phyloP scores from a whole-genome alignment of 1,140 invertebrate genomes.

The Drosophila ironensis region DNA sequence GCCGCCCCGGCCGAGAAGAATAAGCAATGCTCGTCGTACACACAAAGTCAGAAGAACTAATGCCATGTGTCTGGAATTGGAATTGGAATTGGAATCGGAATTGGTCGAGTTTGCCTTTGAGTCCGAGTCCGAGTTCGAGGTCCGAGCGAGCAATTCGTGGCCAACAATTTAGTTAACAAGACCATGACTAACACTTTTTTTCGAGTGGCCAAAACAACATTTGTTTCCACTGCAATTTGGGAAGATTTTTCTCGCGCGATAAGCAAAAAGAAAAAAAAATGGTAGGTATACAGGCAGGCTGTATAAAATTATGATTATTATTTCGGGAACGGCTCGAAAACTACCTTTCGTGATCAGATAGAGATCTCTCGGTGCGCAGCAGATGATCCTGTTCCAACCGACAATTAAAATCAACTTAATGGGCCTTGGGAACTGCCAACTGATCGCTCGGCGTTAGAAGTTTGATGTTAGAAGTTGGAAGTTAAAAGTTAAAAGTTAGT shows the following conservation, averaged over 20 bases:
- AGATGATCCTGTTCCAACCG: conserved; percentile 26
- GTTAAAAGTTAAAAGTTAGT: too few relatives aligned
- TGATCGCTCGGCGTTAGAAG: conserved; percentile 7
- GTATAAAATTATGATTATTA: conserved; percentile 42
- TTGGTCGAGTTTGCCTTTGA: conserved; percentile 1
- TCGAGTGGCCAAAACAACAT: conserved; percentile 59
- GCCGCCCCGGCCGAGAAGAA: too few relatives aligned
- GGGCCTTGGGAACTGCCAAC: conserved; percentile 26
- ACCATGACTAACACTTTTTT: conserved; percentile 78
- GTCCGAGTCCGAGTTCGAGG: background rate
- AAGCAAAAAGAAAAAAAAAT: conserved; percentile 42
- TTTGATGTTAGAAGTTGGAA: background rate
- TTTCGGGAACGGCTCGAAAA: conserved; percentile 28
- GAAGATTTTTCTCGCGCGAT: conserved; percentile 75
- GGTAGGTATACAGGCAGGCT: background rate
- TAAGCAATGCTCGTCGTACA: too few relatives aligned
- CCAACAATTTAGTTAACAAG: conserved; percentile 80
- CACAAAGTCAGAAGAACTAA: conserved; percentile 9
- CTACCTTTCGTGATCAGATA: conserved; percentile 14
- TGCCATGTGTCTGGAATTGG: conserved; percentile 31
- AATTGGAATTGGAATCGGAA: conserved; percentile 10
- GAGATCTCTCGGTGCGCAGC: conserved; percentile 5
- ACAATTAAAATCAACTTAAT: conserved; percentile 76
- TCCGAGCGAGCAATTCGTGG: conserved; percentile 55
- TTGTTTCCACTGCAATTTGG: conserved; percentile 58